A percentile compares a stretch with the other conserved stretches of the same genome.
Evolutionary conservation across 23 tunicate species (phyloP).

Genomic region (Ascidia mentula): DNA sequence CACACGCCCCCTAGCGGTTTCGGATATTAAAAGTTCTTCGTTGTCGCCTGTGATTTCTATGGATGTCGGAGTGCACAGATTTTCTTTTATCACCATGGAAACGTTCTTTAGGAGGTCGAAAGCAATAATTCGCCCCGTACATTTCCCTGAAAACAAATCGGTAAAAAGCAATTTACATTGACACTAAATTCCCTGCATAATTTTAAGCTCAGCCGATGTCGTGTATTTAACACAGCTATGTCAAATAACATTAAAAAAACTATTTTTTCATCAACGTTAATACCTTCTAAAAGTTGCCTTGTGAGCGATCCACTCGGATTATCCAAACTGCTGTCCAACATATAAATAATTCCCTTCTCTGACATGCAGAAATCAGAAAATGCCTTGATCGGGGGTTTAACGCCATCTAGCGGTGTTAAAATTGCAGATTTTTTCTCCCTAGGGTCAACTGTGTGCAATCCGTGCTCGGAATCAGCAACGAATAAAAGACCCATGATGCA

Average conservation of each 20-base stretch:
- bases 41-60: not conserved
- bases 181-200: no score
- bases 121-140: not conserved
- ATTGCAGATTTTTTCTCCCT: not conserved
- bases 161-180: no score
- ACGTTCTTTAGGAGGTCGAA: not conserved
- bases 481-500: not conserved
- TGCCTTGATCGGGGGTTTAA: not conserved
- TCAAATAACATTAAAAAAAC: no score
- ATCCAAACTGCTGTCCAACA: not conserved
- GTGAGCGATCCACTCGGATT: not conserved
- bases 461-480: not conserved
- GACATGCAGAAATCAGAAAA: not conserved
- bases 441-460: not conserved
- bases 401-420: not conserved
- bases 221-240: no score
- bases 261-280: no score
- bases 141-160: not conserved
- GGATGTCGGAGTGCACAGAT: not conserved
- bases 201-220: no score
- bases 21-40: not conserved
- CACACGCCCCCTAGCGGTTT: slow-evolving; percentile 8
- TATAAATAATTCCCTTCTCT: not conserved
- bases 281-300: not conserved
- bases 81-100: not conserved